Evolutionary conservation across 2,888 invertebrate genomes (phyloP), one percentile per base, ranked within the genome.

Genomic region (Acrocera orbiculus): DNA sequence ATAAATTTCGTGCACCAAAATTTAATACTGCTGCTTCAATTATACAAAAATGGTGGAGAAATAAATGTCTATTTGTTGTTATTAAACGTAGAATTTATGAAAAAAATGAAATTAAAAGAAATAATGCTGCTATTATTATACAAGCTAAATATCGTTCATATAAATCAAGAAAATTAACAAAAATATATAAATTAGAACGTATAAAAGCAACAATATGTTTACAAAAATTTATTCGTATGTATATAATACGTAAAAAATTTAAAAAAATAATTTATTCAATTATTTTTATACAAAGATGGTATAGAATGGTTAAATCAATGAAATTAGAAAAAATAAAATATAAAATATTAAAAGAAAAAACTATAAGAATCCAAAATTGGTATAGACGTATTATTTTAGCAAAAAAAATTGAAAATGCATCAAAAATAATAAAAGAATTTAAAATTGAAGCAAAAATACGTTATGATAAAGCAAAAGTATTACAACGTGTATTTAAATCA

Each of bases 1-100:
- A 86, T 50, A 80, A 78, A 44, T 80, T 80, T 56, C 72, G 81
- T 45, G 76, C 76, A 5, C 81, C 80, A 0, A 61, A 76, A 38
- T 76, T 76, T 46, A 69, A 71, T 40, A 73, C 70, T 44, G 76
- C 76, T 0, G 76, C 76, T 0, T 61, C 62, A 11, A 62, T 66
- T 1, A 64, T 82, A 33, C 78, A 80, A 49, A 61, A 50, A 2
- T 81, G 80, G 78, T 82, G 79, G 77, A 66, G 69, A 27, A 64
- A 64, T 40, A 67, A 67, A 22, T 75, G 71, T 52, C 54, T 73
- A 19, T 64, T 63, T 27, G 70, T 77, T 8, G 46, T 66, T 4
- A 51, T 67, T 9, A 59, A 60, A 30, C 52, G 66, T 10, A 52
- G 59, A 36, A 59, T 63, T 36, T 49, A 61, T 2, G 42, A 49